phyloP scores from a whole-genome alignment of 2,113 vertebrate species.

The Scolopax mira region DNA sequence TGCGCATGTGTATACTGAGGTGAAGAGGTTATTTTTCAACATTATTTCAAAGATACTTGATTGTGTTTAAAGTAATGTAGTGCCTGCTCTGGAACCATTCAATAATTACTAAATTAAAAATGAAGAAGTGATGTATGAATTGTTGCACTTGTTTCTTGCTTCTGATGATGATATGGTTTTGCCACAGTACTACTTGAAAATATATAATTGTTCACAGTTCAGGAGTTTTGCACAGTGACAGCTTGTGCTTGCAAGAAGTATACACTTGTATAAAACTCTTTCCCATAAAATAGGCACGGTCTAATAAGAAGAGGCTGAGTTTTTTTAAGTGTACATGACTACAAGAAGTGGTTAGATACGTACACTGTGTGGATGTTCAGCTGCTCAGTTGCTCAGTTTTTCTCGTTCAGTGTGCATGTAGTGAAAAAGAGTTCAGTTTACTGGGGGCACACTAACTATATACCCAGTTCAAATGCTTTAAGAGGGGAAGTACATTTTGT shows the following conservation, averaged over 20 bases:
- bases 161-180: slow-evolving; percentile 20
- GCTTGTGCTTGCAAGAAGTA: neutral
- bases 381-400: neutral
- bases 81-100: slow-evolving; percentile 58
- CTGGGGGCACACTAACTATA: neutral
- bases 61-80: slow-evolving; percentile 61
- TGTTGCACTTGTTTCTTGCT: slow-evolving; percentile 63
- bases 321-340: neutral
- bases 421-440: neutral
- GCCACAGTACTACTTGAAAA: neutral
- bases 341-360: neutral
- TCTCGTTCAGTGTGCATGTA: neutral
- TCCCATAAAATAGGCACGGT: neutral
- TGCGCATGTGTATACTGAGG: neutral
- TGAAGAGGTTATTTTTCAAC: slow-evolving; percentile 55
- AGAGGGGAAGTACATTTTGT: neutral
- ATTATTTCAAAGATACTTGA: slow-evolving; percentile 61
- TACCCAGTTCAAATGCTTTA: neutral
- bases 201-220: neutral
- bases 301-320: neutral
- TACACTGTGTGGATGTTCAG: neutral
- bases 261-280: neutral
- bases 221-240: neutral
- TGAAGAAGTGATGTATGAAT: slow-evolving; percentile 45
- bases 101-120: slow-evolving; percentile 64